Conservation (phyloP, 2,888 invertebrate species). For the Helleia helle region DNA sequence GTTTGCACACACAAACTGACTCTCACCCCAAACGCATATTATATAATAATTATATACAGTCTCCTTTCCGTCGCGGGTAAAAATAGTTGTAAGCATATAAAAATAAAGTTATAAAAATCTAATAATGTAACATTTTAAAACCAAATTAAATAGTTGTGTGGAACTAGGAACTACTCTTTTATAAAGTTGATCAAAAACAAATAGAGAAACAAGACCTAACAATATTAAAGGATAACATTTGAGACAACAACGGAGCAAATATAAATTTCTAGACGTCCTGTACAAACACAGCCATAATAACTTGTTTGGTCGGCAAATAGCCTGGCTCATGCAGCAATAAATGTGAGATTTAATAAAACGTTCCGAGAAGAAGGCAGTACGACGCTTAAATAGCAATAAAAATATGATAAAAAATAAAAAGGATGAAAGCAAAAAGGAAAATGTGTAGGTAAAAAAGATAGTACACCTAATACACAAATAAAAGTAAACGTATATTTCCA, state of each 20-base stretch:
- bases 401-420: slow-evolving; percentile 7
- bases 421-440: slow-evolving; percentile 6
- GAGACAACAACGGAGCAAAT: not conserved
- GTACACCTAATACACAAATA: slow-evolving; percentile 9
- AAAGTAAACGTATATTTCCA: slow-evolving; percentile 9
- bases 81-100: too few relatives aligned
- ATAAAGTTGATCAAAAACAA: too few relatives aligned
- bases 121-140: too few relatives aligned
- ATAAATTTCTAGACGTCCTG: slow-evolving; percentile 1
- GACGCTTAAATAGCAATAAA: slow-evolving; percentile 8
- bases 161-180: too few relatives aligned
- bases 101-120: too few relatives aligned
- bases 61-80: too few relatives aligned
- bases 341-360: slow-evolving; percentile 8
- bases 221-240: not conserved
- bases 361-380: not conserved
- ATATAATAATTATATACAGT: too few relatives aligned
- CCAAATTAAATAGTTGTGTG: too few relatives aligned
- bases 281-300: not conserved
- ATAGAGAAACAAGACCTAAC: not conserved
- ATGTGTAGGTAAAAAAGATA: slow-evolving; percentile 4
- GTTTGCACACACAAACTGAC: too few relatives aligned
- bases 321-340: slow-evolving; percentile 4
- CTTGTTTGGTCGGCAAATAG: slow-evolving; percentile 7
- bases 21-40: too few relatives aligned